Percentiles rank a stretch among this genome's conserved stretches.
Evolutionary conservation across 2,113 vertebrate genomes (phyloP).

Genomic region (Tetrao urogallus): DNA sequence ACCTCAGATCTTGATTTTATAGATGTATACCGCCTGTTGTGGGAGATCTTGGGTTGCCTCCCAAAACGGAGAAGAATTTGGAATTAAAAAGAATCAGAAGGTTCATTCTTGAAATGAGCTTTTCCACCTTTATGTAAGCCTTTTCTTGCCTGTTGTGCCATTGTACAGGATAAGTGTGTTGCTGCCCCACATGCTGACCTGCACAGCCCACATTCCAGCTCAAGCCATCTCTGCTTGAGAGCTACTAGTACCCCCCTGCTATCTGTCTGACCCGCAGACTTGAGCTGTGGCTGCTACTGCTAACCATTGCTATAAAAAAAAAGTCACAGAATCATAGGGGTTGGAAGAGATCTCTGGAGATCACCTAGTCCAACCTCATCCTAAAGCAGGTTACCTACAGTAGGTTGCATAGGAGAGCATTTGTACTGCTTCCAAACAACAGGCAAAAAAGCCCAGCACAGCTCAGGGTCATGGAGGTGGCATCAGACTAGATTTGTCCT

Average conservation of each 20-base stretch:
- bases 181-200: not conserved
- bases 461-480: not conserved
- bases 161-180: not conserved
- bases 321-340: not conserved
- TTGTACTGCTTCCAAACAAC: not conserved
- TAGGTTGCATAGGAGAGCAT: not conserved
- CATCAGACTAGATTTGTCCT: not conserved
- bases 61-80: not conserved
- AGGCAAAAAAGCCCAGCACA: not conserved
- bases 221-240: not conserved
- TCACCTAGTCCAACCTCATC: not conserved
- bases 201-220: not conserved
- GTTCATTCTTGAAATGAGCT: not conserved
- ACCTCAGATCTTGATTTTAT: not conserved
- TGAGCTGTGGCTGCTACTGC: not conserved
- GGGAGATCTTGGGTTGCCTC: not conserved
- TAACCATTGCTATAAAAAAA: constrained; percentile 1
- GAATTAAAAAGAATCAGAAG: not conserved
- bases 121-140: not conserved
- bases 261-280: constrained; percentile 4
- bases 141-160: not conserved
- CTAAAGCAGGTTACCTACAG: not conserved
- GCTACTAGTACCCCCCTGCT: not conserved
- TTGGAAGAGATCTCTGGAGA: not conserved
- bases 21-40: not conserved